Evolutionary conservation across 2,113 vertebrate genomes (phyloP).

Genomic region (Pimephales promelas): DNA sequence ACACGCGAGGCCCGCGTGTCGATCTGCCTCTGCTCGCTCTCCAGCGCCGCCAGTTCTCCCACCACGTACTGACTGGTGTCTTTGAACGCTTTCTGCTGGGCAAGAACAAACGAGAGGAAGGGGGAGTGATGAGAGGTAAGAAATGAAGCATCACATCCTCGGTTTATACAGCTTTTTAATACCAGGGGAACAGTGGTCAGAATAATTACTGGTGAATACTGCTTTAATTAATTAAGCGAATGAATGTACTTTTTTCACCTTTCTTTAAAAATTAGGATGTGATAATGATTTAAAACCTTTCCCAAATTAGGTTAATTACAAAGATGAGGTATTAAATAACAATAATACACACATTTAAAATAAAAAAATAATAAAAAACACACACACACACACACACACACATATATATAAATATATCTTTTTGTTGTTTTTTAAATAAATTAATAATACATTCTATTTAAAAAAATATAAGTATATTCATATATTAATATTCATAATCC

Average conservation of each 20-base stretch:
- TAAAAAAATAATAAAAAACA: no score
- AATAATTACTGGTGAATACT: not conserved
- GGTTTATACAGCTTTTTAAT: conserved; percentile 15
- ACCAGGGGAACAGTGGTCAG: conserved; percentile 13
- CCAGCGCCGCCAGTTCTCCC: conserved; percentile 99
- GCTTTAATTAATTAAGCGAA: conserved; percentile 23
- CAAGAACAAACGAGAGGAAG: conserved; percentile 80
- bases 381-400: no score
- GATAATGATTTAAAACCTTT: not conserved
- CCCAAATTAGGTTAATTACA: not conserved
- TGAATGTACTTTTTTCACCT: not conserved
- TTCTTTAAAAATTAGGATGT: not conserved
- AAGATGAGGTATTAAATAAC: conserved; percentile 1
- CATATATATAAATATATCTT: no score
- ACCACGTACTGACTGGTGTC: conserved; percentile 99
- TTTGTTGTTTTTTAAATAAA: no score
- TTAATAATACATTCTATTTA: no score
- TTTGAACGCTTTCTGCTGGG: conserved; percentile 99
- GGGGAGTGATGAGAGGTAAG: conserved; percentile 45
- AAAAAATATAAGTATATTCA: no score
- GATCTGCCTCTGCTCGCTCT: conserved; percentile 99
- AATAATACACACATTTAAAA: not conserved
- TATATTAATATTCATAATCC: no score
- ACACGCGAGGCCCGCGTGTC: conserved; percentile 99
- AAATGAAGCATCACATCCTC: conserved; percentile 41